Evolutionary conservation across 2,113 vertebrate species (phyloP).

Genomic region (Larimichthys crocea): DNA sequence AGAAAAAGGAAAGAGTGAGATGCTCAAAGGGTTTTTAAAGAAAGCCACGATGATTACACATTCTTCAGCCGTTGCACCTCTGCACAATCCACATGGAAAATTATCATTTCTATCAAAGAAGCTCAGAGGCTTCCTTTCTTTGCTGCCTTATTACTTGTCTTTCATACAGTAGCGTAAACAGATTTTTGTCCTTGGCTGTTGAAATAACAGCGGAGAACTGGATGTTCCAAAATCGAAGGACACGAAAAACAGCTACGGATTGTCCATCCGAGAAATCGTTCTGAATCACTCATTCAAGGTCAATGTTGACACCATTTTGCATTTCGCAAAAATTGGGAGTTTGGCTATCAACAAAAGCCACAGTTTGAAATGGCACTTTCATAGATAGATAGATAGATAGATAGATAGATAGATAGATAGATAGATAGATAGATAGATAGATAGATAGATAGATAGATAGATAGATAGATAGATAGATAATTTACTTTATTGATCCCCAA

Average conservation of each 20-base stretch:
- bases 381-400: no score
- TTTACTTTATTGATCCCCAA: no score
- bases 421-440: no score
- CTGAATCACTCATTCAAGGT: slow-evolving; percentile 9
- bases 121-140: background rate
- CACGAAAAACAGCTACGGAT: background rate
- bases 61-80: background rate
- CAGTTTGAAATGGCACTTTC: background rate
- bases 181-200: slow-evolving; percentile 44
- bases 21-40: background rate
- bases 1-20: background rate
- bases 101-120: slow-evolving; percentile 12
- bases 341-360: background rate
- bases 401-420: no score
- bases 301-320: background rate
- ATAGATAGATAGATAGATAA: no score
- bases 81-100: background rate
- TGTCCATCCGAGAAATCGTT: background rate
- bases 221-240: slow-evolving; percentile 54
- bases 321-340: background rate
- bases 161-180: slow-evolving; percentile 12
- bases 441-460: no score
- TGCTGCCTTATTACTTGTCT: background rate
- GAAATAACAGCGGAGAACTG: slow-evolving; percentile 36
- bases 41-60: background rate